A percentile compares a stretch with the other conserved stretches of the same genome.
Conservation (phyloP, 2,113 vertebrate genomes). For the Cebus imitator region DNA sequence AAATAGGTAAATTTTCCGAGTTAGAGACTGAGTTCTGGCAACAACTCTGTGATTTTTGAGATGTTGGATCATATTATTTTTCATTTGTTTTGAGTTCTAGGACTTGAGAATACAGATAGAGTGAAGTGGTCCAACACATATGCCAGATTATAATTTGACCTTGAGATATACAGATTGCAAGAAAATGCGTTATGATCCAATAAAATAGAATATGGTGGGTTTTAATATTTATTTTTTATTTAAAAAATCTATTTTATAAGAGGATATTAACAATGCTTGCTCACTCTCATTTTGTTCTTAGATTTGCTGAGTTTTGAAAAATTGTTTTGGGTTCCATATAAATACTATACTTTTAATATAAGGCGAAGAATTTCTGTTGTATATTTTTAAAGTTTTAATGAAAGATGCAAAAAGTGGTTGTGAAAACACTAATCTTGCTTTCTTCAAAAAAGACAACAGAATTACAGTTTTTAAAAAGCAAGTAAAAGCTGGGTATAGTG, state of each 20-base stretch:
- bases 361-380: background rate
- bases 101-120: background rate
- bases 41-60: background rate
- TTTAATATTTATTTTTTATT: background rate
- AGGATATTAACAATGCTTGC: background rate
- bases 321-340: background rate
- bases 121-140: background rate
- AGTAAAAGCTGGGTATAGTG: background rate
- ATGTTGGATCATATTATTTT: background rate
- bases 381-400: constrained; percentile 24
- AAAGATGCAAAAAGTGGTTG: background rate
- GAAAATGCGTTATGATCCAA: background rate
- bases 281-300: constrained; percentile 5
- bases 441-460: background rate
- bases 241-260: background rate
- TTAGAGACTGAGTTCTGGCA: background rate
- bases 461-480: background rate
- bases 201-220: background rate
- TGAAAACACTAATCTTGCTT: background rate
- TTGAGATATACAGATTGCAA: background rate
- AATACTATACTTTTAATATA: background rate
- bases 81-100: background rate
- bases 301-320: background rate
- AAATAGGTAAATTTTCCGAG: background rate
- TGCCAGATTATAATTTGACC: background rate